phyloP scores from a whole-genome alignment of 2,797 vertebrate species.

The Coregonus sp. region DNA sequence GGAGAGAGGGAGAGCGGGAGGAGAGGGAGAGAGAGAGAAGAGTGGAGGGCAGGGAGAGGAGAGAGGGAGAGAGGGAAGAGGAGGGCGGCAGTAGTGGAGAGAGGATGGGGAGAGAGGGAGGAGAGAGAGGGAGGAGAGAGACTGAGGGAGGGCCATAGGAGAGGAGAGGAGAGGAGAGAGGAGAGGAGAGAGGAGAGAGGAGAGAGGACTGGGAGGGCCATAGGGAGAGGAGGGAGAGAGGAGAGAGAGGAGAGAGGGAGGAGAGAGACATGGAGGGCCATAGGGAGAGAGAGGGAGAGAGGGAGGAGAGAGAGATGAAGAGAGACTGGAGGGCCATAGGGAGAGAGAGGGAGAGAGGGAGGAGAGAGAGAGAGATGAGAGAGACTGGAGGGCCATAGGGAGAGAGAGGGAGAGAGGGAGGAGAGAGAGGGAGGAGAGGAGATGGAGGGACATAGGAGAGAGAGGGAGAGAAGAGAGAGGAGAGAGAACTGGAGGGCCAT shows the following conservation, averaged over 20 bases:
- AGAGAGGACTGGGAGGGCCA: slow-evolving; percentile 3
- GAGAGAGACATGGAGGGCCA: not conserved
- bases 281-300: slow-evolving; percentile 58
- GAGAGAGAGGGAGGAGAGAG: not conserved
- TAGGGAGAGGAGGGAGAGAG: too few relatives aligned
- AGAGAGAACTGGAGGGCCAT: too few relatives aligned
- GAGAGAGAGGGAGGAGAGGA: too few relatives aligned
- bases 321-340: not conserved
- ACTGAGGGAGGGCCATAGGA: too few relatives aligned
- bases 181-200: slow-evolving; percentile 19
- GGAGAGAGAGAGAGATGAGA: not conserved
- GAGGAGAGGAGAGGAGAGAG: too few relatives aligned
- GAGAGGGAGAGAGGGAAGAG: slow-evolving; percentile 10
- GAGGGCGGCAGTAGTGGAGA: too few relatives aligned
- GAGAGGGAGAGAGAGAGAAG: slow-evolving; percentile 63
- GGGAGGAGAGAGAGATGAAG: slow-evolving; percentile 11
- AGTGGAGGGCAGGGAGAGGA: not conserved
- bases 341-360: slow-evolving; percentile 20
- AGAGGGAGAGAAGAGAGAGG: too few relatives aligned
- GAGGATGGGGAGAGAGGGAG: too few relatives aligned
- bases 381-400: too few relatives aligned
- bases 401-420: too few relatives aligned
- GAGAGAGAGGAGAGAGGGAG: not conserved
- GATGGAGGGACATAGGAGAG: too few relatives aligned
- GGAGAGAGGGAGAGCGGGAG: slow-evolving; percentile 6